These are phyloP conservation scores for Gymnobelideus leadbeateri DNA, from an alignment of 2,113 vertebrate genomes.

Conservation along the genomic window DNA sequence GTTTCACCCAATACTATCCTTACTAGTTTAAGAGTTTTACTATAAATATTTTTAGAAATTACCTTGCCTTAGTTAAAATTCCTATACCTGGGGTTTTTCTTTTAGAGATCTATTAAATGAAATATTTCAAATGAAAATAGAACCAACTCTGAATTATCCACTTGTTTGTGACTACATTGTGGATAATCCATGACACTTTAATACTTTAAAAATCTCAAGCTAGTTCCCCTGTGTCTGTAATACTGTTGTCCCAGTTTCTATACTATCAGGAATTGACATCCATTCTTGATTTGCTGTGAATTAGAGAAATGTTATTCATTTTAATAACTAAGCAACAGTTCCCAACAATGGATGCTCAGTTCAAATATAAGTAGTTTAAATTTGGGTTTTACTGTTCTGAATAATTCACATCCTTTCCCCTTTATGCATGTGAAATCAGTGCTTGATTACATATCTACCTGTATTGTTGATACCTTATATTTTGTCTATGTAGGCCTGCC, in stretches of 20 bases:
- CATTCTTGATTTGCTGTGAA: too few relatives aligned
- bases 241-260: neutral
- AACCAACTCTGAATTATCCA: neutral
- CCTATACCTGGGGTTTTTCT: neutral
- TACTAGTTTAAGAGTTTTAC: neutral
- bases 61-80: neutral
- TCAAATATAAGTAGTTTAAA: neutral
- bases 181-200: neutral
- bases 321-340: neutral
- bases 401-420: neutral
- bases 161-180: neutral
- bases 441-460: neutral
- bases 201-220: neutral
- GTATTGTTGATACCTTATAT: neutral
- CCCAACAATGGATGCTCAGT: neutral
- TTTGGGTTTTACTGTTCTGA: neutral
- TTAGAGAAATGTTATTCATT: too few relatives aligned
- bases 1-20: neutral
- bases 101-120: neutral
- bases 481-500: neutral
- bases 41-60: neutral
- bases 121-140: neutral
- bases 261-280: neutral
- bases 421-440: neutral
- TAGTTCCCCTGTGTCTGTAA: neutral